Evolutionary conservation across 2,888 invertebrate species (phyloP).

Genomic region (Volucella inflata): DNA sequence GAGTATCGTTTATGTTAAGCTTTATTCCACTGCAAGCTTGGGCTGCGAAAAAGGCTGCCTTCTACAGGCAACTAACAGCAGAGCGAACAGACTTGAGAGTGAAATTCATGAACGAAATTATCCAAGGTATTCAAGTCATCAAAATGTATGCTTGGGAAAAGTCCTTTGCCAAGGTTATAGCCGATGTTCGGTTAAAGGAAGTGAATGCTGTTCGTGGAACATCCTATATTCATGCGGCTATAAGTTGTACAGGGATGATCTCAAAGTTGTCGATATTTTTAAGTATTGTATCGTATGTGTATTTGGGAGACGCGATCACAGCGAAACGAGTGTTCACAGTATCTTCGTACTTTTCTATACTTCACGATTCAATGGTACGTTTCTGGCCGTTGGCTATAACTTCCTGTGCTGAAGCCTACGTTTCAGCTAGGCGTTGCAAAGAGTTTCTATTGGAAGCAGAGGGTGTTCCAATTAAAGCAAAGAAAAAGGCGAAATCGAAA

Average conservation of each 20-base stretch:
- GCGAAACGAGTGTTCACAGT: constrained; percentile 92
- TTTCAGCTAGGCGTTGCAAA: constrained; percentile 89
- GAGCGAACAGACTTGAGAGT: constrained; percentile 93
- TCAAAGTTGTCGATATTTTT: constrained; percentile 91
- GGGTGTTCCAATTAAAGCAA: constrained; percentile 77
- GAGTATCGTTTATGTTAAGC: constrained; percentile 88
- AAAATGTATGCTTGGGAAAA: constrained; percentile 96
- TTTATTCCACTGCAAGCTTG: constrained; percentile 91
- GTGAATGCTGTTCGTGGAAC: constrained; percentile 88
- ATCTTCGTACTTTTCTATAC: constrained; percentile 91
- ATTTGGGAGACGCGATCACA: constrained; percentile 87
- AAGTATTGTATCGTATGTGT: constrained; percentile 88
- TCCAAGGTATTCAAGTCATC: constrained; percentile 92
- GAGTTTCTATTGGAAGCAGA: constrained; percentile 85
- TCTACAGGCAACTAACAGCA: constrained; percentile 88
- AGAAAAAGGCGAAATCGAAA: constrained; percentile 59
- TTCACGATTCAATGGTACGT: constrained; percentile 91
- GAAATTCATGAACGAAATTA: constrained; percentile 94
- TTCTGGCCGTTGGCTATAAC: constrained; percentile 92
- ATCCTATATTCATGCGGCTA: constrained; percentile 88
- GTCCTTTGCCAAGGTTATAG: constrained; percentile 90
- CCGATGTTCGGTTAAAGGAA: constrained; percentile 89
- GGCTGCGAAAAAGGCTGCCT: constrained; percentile 88
- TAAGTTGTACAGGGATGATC: constrained; percentile 90
- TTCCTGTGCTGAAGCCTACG: constrained; percentile 89